These are phyloP conservation scores for Drosophila lutescens DNA, from an alignment of 2,888 invertebrate genomes.

Conservation along the genomic window DNA sequence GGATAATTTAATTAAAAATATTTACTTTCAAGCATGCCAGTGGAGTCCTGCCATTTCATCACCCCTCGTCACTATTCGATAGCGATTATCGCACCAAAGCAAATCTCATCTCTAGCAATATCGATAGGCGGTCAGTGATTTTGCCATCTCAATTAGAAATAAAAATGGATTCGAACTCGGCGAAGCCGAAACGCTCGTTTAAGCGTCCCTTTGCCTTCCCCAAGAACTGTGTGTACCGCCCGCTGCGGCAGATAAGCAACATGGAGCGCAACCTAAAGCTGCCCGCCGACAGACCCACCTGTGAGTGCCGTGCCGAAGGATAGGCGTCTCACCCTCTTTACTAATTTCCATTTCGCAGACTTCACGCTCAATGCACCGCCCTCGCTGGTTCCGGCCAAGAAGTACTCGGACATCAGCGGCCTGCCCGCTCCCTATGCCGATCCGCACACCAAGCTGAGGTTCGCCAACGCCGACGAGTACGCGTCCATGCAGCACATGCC, in stretches of 20 bases:
- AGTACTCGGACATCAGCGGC: constrained; percentile 97
- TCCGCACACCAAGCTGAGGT: constrained; percentile 94
- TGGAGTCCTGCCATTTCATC: background rate
- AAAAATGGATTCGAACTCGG: constrained; percentile 16
- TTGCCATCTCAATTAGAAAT: constrained; percentile 9
- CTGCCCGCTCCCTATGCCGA: constrained; percentile 94
- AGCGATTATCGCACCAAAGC: background rate
- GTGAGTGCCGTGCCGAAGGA: constrained; percentile 29
- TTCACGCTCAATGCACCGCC: constrained; percentile 96
- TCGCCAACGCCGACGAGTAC: constrained; percentile 94
- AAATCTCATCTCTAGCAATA: background rate
- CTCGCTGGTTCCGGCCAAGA: constrained; percentile 95
- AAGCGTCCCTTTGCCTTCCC: constrained; percentile 56
- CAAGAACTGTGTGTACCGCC: constrained; percentile 62
- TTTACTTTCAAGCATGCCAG: background rate
- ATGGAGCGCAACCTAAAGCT: constrained; percentile 59
- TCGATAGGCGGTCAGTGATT: background rate
- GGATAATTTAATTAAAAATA: too few species aligned
- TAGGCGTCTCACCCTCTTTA: background rate
- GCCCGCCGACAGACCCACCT: constrained; percentile 50
- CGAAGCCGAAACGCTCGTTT: constrained; percentile 49
- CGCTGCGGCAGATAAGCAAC: constrained; percentile 64
- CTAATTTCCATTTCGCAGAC: constrained; percentile 86
- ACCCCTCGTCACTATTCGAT: background rate
- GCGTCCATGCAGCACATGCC: constrained; percentile 93